phyloP scores from a whole-genome alignment of 2,888 invertebrate genomes.

The Andrena flavipes region DNA sequence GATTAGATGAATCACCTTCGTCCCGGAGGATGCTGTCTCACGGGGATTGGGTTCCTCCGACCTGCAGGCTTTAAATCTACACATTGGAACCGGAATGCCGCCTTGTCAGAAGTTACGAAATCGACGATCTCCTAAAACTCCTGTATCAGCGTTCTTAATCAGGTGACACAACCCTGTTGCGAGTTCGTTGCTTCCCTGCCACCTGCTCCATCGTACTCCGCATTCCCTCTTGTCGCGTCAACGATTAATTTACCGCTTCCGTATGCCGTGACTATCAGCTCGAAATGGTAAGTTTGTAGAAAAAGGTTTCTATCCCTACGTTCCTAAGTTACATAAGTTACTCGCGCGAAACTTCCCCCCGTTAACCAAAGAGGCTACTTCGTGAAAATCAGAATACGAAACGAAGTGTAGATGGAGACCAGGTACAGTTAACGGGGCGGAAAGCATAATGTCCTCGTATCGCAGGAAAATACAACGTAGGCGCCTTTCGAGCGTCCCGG shows the following conservation, averaged over 20 bases:
- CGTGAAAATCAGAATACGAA: constrained; percentile 10
- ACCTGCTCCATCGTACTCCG: too few species aligned
- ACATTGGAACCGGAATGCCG: constrained; percentile 56
- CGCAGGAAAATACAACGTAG: constrained; percentile 52
- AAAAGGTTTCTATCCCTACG: background rate
- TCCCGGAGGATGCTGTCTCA: constrained; percentile 70
- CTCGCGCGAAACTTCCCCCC: background rate
- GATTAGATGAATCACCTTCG: constrained; percentile 72
- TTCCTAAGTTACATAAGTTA: background rate
- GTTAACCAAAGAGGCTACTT: background rate
- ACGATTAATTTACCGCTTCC: too few species aligned
- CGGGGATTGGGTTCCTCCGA: constrained; percentile 73
- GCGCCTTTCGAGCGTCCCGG: constrained; percentile 50
- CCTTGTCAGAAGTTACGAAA: constrained; percentile 44
- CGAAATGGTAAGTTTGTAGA: background rate
- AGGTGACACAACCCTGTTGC: too few species aligned
- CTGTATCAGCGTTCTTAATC: constrained; percentile 5
- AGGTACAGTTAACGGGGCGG: constrained; percentile 37
- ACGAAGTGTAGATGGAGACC: constrained; percentile 10
- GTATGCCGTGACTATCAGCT: too few species aligned
- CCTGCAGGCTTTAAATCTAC: constrained; percentile 51
- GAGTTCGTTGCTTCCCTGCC: too few species aligned
- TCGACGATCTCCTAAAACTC: constrained; percentile 16
- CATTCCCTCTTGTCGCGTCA: too few species aligned
- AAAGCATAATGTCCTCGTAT: constrained; percentile 51